Conservation (phyloP, 2,797 vertebrate genomes). For the Decapterus maruadsi region DNA sequence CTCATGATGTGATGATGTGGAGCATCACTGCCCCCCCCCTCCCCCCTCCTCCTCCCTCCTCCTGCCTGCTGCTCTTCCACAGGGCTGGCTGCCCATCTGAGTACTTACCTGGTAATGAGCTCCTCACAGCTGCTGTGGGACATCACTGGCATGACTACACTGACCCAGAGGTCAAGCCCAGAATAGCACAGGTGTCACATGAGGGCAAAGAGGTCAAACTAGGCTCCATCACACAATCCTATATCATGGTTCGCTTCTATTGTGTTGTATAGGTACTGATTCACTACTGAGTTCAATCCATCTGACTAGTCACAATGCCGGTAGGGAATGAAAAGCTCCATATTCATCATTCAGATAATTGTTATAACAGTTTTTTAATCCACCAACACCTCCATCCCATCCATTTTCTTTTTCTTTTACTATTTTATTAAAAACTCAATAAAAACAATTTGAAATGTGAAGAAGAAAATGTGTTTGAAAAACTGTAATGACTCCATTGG, state of each 20-base stretch:
- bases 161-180: constrained; percentile 57
- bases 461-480: too few relatives aligned
- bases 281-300: not conserved
- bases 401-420: too few relatives aligned
- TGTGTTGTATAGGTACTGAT: too few relatives aligned
- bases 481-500: too few relatives aligned
- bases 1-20: not conserved
- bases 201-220: constrained; percentile 31
- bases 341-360: not conserved
- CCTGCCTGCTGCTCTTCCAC: constrained; percentile 38
- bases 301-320: not conserved
- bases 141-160: constrained; percentile 25
- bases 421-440: too few relatives aligned
- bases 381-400: too few relatives aligned
- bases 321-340: not conserved
- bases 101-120: constrained; percentile 61
- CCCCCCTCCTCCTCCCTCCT: too few relatives aligned
- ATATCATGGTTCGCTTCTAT: constrained; percentile 10
- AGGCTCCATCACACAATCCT: constrained; percentile 23
- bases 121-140: constrained; percentile 62
- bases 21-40: constrained; percentile 1
- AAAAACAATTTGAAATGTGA: too few relatives aligned
- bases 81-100: constrained; percentile 54
- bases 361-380: too few relatives aligned
- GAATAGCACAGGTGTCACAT: constrained; percentile 56